These are phyloP conservation scores for Drosophila tsacasi DNA, from an alignment of 1,140 invertebrate species.

Conservation along the genomic window DNA sequence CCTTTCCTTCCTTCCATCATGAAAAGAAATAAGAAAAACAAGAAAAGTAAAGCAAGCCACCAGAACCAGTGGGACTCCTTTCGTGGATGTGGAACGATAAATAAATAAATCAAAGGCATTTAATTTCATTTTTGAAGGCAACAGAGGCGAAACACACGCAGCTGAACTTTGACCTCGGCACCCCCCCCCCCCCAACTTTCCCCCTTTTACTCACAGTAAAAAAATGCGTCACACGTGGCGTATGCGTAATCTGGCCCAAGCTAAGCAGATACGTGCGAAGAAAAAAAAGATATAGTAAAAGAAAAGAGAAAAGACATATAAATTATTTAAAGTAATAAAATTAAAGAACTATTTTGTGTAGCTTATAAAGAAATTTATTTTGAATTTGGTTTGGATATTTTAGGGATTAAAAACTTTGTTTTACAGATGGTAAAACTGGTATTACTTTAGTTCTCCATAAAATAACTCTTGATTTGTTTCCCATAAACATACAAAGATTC, in stretches of 20 bases:
- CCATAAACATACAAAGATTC: background rate
- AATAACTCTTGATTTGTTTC: too few relatives aligned
- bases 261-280: background rate
- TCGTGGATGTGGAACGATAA: constrained; percentile 42
- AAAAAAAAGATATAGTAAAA: background rate
- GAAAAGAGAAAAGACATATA: background rate
- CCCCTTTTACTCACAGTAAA: background rate
- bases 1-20: background rate
- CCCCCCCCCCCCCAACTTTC: too few relatives aligned
- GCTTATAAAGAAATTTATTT: background rate
- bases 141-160: constrained; percentile 25
- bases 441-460: too few relatives aligned
- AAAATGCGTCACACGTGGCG: constrained; percentile 61
- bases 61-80: constrained; percentile 9
- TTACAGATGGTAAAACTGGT: too few relatives aligned
- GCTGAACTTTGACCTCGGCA: constrained; percentile 16
- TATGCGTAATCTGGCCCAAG: constrained; percentile 69
- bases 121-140: constrained; percentile 68
- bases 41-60: background rate
- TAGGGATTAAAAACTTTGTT: too few relatives aligned
- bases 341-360: background rate
- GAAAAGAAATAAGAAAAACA: background rate
- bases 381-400: background rate
- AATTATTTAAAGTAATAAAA: background rate
- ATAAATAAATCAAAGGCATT: constrained; percentile 79